phyloP scores from a whole-genome alignment of 2,888 invertebrate species.

The Stenodera caucasica region DNA sequence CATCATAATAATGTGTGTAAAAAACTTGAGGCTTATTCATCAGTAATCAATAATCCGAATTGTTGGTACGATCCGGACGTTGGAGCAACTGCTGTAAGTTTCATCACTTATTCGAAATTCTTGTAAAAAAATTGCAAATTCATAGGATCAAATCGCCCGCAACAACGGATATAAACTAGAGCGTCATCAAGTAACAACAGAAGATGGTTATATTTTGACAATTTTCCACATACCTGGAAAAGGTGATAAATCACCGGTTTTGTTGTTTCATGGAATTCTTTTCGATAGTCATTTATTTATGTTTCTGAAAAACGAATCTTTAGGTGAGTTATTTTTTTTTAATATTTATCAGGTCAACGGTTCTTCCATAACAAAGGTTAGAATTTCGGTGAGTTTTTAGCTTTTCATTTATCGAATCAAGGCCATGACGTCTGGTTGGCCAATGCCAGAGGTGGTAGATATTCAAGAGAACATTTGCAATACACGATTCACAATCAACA shows the following conservation, averaged over 20 bases:
- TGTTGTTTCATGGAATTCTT: not conserved
- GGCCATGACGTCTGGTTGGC: conserved; percentile 79
- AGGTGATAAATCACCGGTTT: not conserved
- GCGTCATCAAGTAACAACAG: not conserved
- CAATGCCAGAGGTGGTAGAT: conserved; percentile 78
- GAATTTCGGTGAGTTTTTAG: conserved; percentile 52
- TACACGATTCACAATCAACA: conserved; percentile 57
- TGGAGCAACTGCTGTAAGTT: conserved; percentile 44
- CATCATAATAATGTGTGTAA: conserved; percentile 23
- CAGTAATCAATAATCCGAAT: conserved; percentile 27
- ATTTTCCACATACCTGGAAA: not conserved
- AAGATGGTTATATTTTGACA: conserved; percentile 8
- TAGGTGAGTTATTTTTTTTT: not conserved
- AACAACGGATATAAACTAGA: conserved; percentile 2
- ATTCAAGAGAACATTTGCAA: conserved; percentile 65
- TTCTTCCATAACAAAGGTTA: too few relatives aligned
- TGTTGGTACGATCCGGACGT: conserved; percentile 43
- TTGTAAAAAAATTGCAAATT: not conserved
- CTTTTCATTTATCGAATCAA: conserved; percentile 64
- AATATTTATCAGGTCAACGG: too few relatives aligned
- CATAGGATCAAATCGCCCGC: not conserved
- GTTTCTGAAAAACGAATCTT: conserved; percentile 3
- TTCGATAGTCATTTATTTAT: not conserved
- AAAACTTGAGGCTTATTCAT: conserved; percentile 29
- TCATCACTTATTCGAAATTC: conserved; percentile 5